Percentiles rank a stretch among this genome's conserved stretches.
These are phyloP conservation scores for Boloria euphrosyne DNA, from an alignment of 2,888 invertebrate species.

Conservation along the genomic window DNA sequence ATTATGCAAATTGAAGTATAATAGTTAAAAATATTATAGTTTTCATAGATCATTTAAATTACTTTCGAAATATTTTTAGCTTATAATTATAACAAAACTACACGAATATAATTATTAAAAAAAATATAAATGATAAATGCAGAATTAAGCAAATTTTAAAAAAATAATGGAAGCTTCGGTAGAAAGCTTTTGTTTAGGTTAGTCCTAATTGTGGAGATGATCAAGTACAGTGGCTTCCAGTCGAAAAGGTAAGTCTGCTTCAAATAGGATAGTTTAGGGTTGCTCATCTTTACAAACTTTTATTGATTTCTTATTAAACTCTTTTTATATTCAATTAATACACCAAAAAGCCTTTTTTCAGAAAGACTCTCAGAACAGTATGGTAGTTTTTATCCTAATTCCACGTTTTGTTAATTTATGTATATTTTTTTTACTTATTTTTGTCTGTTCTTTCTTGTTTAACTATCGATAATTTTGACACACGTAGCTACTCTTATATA, in stretches of 20 bases:
- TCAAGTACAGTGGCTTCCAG: slow-evolving; percentile 56
- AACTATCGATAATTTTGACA: too few species aligned
- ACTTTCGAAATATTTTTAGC: too few species aligned
- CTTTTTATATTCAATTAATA: not conserved
- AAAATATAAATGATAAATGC: too few species aligned
- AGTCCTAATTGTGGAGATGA: slow-evolving; percentile 69
- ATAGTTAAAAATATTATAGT: not conserved
- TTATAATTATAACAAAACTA: too few species aligned
- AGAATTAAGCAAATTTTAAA: not conserved
- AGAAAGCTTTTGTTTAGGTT: slow-evolving; percentile 49
- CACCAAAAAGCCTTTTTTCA: not conserved
- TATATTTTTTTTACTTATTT: too few species aligned
- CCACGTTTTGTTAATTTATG: too few species aligned
- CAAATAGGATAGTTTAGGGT: slow-evolving; percentile 70
- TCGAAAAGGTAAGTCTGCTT: slow-evolving; percentile 65
- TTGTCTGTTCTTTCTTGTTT: too few species aligned
- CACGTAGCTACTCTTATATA: too few species aligned
- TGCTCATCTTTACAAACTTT: not conserved
- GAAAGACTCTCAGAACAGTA: too few species aligned
- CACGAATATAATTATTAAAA: too few species aligned
- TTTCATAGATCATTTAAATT: too few species aligned
- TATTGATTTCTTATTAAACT: not conserved
- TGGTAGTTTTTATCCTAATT: too few species aligned
- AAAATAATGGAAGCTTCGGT: not conserved
- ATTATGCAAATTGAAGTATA: not conserved